These are phyloP conservation scores for Tragelaphus imberbis DNA, from an alignment of 2,113 vertebrate species.

Conservation along the genomic window DNA sequence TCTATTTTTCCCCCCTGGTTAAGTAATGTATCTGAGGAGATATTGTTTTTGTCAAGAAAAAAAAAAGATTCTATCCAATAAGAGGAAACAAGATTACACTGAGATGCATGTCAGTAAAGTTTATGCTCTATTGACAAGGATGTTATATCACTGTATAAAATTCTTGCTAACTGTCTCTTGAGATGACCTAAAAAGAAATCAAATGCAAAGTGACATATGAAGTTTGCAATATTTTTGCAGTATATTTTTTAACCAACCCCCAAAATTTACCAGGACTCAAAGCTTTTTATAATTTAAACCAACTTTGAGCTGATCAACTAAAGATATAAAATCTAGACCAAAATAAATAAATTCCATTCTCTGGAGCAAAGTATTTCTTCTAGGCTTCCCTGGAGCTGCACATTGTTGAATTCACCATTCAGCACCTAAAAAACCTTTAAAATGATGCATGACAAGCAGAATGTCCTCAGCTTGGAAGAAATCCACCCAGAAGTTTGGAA, in stretches of 20 bases:
- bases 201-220: not conserved
- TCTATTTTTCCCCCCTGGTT: not conserved
- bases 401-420: constrained; percentile 17
- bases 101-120: constrained; percentile 48
- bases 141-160: constrained; percentile 25
- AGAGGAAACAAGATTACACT: constrained; percentile 32
- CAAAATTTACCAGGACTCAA: not conserved
- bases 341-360: not conserved
- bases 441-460: not conserved
- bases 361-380: not conserved
- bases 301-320: not conserved
- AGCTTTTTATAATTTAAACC: not conserved
- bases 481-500: constrained; percentile 4
- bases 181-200: not conserved
- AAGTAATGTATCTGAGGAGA: not conserved
- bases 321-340: not conserved
- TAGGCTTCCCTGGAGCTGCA: not conserved
- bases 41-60: constrained; percentile 26
- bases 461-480: constrained; percentile 17
- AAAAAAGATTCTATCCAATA: constrained; percentile 28
- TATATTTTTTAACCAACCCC: not conserved
- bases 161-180: constrained; percentile 16
- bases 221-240: not conserved
- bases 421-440: not conserved
- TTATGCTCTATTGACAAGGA: constrained; percentile 44